Conservation (phyloP, 2,113 vertebrate genomes). For the Poecilia latipinna region DNA sequence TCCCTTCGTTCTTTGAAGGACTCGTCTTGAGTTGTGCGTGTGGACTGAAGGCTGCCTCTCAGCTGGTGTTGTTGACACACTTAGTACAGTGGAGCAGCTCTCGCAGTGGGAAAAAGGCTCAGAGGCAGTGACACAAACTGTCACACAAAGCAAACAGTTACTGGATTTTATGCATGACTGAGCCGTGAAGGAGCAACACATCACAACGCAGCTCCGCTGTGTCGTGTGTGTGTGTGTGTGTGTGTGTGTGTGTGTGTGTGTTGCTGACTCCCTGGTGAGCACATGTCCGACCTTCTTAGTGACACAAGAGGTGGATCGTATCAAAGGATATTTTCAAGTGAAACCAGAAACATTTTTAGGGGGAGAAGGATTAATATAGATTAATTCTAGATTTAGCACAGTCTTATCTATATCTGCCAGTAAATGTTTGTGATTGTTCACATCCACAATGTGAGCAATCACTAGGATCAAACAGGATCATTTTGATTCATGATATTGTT, state of each 20-base stretch:
- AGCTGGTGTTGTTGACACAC: slow-evolving; percentile 74
- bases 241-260: slow-evolving; percentile 4
- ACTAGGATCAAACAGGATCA: no score
- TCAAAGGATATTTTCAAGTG: slow-evolving; percentile 1
- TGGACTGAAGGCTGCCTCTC: slow-evolving; percentile 72
- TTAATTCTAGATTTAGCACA: not conserved
- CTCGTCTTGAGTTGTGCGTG: slow-evolving; percentile 58
- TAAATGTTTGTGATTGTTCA: no score
- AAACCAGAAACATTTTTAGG: not conserved
- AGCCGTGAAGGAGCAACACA: slow-evolving; percentile 30
- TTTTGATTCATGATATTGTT: no score
- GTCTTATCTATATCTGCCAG: no score
- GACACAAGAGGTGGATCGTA: not conserved
- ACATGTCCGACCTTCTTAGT: slow-evolving; percentile 5
- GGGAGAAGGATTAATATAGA: no score
- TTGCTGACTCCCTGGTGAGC: slow-evolving; percentile 18
- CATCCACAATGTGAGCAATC: no score
- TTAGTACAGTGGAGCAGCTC: slow-evolving; percentile 64
- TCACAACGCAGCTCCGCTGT: not conserved
- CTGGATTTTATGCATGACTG: slow-evolving; percentile 49
- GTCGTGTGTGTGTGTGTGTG: slow-evolving; percentile 22
- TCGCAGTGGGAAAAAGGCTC: slow-evolving; percentile 58
- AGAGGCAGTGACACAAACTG: slow-evolving; percentile 65
- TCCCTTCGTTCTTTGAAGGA: slow-evolving; percentile 59
- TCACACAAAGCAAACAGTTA: slow-evolving; percentile 66